Conservation (phyloP, 2,797 vertebrate genomes). For the Chelon auratus region DNA sequence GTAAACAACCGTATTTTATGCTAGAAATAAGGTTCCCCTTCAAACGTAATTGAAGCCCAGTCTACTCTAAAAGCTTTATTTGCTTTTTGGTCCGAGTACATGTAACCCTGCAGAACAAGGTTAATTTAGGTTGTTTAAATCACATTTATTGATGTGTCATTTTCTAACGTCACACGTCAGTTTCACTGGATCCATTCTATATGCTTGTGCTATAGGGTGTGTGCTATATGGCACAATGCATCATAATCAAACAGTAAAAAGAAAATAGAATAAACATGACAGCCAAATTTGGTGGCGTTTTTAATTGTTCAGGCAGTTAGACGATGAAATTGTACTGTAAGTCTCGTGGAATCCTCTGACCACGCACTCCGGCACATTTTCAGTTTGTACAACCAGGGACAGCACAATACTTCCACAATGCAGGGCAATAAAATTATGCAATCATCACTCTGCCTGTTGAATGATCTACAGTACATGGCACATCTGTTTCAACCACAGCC, state of each 20-base stretch:
- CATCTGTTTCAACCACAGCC: constrained; percentile 49
- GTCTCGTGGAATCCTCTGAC: constrained; percentile 23
- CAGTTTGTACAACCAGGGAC: constrained; percentile 53
- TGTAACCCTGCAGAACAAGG: too few relatives aligned
- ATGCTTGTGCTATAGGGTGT: constrained; percentile 23
- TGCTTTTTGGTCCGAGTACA: too few relatives aligned
- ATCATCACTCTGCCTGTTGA: constrained; percentile 42
- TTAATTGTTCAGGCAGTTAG: constrained; percentile 5
- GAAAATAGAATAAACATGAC: constrained; percentile 3
- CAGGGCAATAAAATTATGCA: constrained; percentile 71
- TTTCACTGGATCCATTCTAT: constrained; percentile 10
- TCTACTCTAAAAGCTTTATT: background rate
- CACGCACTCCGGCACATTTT: constrained; percentile 62
- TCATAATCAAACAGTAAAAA: constrained; percentile 9
- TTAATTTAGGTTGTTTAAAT: too few relatives aligned
- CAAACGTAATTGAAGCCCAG: background rate
- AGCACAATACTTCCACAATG: constrained; percentile 55
- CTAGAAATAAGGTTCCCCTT: too few relatives aligned
- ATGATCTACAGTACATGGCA: constrained; percentile 45
- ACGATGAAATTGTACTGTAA: constrained; percentile 16
- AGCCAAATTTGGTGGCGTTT: constrained; percentile 11
- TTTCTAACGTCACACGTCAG: constrained; percentile 14
- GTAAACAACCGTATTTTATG: too few relatives aligned
- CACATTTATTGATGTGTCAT: constrained; percentile 1
- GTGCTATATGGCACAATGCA: constrained; percentile 8